Percentiles rank a stretch among this genome's conserved stretches.
Conservation (phyloP, 2,888 invertebrate species). For the Polia nebulosa region DNA sequence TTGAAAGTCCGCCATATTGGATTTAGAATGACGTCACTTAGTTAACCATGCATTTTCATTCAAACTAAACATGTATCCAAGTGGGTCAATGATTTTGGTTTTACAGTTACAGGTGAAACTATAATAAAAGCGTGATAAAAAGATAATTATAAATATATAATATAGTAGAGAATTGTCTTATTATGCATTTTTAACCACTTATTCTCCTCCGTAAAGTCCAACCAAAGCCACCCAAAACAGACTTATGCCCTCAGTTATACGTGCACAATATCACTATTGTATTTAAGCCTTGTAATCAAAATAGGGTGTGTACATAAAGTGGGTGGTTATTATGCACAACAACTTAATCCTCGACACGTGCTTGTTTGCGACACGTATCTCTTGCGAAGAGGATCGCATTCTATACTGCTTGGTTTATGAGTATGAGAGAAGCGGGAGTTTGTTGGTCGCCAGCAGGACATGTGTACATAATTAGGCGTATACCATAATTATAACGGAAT, state of each 20-base stretch:
- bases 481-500: no score
- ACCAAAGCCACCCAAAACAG: slow-evolving; percentile 19
- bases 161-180: no score
- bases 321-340: slow-evolving; percentile 80
- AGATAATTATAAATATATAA: no score
- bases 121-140: no score
- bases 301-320: slow-evolving; percentile 74
- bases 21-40: no score
- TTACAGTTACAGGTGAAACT: no score
- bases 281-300: slow-evolving; percentile 80
- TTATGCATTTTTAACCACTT: background rate
- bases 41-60: no score
- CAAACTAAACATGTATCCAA: no score
- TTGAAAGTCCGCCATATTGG: no score
- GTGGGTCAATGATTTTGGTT: no score
- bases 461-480: no score
- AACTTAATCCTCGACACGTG: slow-evolving; percentile 84
- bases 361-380: slow-evolving; percentile 83
- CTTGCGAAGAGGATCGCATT: slow-evolving; percentile 72
- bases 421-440: slow-evolving; percentile 46
- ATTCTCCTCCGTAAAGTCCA: background rate
- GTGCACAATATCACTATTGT: slow-evolving; percentile 59
- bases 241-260: slow-evolving; percentile 20
- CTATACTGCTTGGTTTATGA: slow-evolving; percentile 45
- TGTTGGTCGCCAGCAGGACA: background rate